phyloP scores from a whole-genome alignment of 2,888 invertebrate species.

The Hofmannophila pseudospretella region DNA sequence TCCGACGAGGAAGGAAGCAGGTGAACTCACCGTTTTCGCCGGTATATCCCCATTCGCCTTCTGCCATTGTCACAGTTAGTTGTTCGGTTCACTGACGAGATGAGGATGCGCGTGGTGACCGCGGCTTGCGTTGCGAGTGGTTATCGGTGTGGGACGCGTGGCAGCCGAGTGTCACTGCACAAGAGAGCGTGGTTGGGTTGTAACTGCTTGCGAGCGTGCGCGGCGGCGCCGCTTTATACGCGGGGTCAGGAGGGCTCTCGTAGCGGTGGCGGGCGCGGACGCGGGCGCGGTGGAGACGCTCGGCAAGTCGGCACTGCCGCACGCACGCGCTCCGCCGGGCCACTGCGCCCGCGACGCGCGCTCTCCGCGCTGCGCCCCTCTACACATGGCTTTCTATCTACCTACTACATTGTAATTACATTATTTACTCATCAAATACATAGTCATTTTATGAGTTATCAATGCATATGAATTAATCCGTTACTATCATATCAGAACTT shows the following conservation, averaged over 20 bases:
- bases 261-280: slow-evolving; percentile 34
- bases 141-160: slow-evolving; percentile 42
- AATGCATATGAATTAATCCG: slow-evolving; percentile 3
- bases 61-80: slow-evolving; percentile 57
- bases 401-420: slow-evolving; percentile 40
- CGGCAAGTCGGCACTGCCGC: slow-evolving; percentile 21
- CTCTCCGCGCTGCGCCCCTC: slow-evolving; percentile 27
- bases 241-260: slow-evolving; percentile 26
- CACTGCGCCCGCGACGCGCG: slow-evolving; percentile 41
- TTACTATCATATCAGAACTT: not conserved
- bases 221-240: slow-evolving; percentile 59
- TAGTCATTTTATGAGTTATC: slow-evolving; percentile 21
- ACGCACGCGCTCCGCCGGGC: slow-evolving; percentile 42
- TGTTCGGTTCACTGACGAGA: not conserved
- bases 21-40: slow-evolving; percentile 76
- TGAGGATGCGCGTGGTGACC: slow-evolving; percentile 12
- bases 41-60: slow-evolving; percentile 79
- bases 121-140: slow-evolving; percentile 1
- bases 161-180: slow-evolving; percentile 51
- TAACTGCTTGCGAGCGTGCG: slow-evolving; percentile 65
- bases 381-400: slow-evolving; percentile 52
- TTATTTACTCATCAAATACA: slow-evolving; percentile 40
- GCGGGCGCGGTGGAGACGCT: slow-evolving; percentile 23
- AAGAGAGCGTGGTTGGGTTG: slow-evolving; percentile 57
- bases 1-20: slow-evolving; percentile 17